A percentile compares a stretch with the other conserved stretches of the same genome.
phyloP scores from a whole-genome alignment of 2,888 invertebrate genomes.

The Rapana venosa region DNA sequence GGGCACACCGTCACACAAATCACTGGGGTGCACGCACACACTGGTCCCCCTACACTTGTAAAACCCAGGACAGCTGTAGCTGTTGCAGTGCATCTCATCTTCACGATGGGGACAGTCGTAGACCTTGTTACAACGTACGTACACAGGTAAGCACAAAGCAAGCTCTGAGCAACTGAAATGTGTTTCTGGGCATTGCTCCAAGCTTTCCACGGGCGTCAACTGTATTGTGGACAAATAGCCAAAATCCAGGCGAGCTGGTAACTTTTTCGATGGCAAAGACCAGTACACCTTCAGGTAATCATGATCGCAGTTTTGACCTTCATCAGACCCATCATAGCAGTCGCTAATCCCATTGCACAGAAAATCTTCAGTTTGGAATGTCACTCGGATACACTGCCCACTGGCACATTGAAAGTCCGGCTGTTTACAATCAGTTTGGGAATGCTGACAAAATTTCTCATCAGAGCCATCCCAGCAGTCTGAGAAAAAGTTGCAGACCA shows the following conservation, averaged over 20 bases:
- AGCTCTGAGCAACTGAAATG: neutral
- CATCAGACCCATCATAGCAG: slow-evolving; percentile 16
- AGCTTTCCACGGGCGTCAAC: neutral
- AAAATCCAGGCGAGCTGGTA: neutral
- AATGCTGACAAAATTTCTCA: neutral
- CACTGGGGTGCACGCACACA: neutral
- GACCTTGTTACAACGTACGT: slow-evolving; percentile 11
- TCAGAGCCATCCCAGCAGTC: slow-evolving; percentile 24
- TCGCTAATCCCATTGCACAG: neutral
- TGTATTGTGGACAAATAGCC: neutral
- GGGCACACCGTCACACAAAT: slow-evolving; percentile 7
- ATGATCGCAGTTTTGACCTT: neutral
- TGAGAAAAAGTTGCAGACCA: neutral
- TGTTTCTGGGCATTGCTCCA: slow-evolving; percentile 5
- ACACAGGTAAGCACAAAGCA: slow-evolving; percentile 13
- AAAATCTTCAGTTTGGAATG: neutral
- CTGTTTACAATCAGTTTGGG: neutral
- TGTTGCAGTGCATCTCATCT: slow-evolving; percentile 3
- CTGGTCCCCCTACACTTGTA: slow-evolving; percentile 8
- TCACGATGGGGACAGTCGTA: slow-evolving; percentile 25
- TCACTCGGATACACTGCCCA: neutral
- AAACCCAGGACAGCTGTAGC: slow-evolving; percentile 19
- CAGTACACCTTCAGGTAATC: neutral
- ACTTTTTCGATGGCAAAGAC: neutral
- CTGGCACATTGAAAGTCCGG: neutral